phyloP scores from a whole-genome alignment of 2,113 vertebrate species.

The Rhombomys opimus region DNA sequence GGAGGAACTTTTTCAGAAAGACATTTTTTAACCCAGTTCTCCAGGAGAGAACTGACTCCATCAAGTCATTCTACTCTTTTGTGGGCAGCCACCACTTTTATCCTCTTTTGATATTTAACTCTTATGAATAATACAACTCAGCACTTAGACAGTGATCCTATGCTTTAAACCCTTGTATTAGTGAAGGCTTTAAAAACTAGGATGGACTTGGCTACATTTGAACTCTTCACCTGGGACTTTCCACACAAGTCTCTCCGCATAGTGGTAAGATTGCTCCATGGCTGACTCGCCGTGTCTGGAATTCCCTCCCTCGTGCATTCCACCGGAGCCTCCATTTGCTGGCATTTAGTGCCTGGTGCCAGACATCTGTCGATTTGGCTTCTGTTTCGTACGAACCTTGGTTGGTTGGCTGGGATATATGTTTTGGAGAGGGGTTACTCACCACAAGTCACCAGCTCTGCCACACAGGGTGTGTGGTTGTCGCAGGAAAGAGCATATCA shows the following conservation, averaged over 20 bases:
- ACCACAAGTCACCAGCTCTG: constrained; percentile 27
- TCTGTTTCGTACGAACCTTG: constrained; percentile 32
- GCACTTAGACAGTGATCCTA: neutral
- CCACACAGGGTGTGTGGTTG: neutral
- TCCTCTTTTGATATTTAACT: neutral
- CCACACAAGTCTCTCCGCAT: neutral
- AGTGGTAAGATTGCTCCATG: neutral
- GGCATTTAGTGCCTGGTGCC: constrained; percentile 58
- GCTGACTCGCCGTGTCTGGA: constrained; percentile 59
- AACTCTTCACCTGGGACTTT: constrained; percentile 62
- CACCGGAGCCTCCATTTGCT: constrained; percentile 1
- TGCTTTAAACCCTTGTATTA: neutral
- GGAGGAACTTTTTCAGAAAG: neutral
- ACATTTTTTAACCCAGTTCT: neutral
- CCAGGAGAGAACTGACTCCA: neutral
- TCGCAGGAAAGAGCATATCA: neutral
- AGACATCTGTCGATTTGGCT: constrained; percentile 73
- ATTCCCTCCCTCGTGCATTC: constrained; percentile 64
- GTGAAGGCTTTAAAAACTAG: neutral
- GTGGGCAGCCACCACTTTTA: neutral
- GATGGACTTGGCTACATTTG: neutral
- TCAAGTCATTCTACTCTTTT: neutral
- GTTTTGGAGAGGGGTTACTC: constrained; percentile 42
- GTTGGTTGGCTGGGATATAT: constrained; percentile 45
- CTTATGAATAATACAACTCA: neutral